Conservation (phyloP, 2,888 invertebrate species). For the Tetranychus piercei region DNA sequence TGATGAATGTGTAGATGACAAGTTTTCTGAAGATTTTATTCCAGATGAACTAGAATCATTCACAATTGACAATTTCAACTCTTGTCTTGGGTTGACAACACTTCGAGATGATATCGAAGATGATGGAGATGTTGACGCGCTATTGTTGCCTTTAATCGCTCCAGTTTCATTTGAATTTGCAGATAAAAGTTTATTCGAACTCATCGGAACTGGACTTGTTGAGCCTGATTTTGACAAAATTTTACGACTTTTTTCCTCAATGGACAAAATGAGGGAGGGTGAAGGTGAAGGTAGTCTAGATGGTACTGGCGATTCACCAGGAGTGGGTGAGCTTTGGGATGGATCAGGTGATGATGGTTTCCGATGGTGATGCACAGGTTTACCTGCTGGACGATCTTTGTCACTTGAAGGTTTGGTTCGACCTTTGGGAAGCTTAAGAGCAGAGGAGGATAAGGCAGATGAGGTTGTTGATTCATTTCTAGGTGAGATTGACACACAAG, state of each 20-base stretch:
- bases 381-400: not conserved
- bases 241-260: not conserved
- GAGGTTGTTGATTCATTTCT: not conserved
- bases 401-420: not conserved
- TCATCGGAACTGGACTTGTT: not conserved
- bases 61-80: not conserved
- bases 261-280: not conserved
- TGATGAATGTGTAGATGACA: not conserved
- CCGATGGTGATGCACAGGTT: not conserved
- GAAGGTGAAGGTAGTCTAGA: not conserved
- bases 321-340: not conserved
- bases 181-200: not conserved
- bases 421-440: not conserved
- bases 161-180: not conserved
- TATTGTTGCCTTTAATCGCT: not conserved
- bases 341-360: not conserved
- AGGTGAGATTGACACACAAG: not conserved
- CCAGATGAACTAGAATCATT: not conserved
- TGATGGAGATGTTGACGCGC: not conserved
- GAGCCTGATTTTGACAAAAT: not conserved
- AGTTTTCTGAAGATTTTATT: not conserved
- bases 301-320: not conserved
- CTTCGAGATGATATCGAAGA: not conserved
- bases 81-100: not conserved
- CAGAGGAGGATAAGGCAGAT: not conserved